phyloP scores from a whole-genome alignment of 2,113 vertebrate genomes.

The Chaetodon auriga region DNA sequence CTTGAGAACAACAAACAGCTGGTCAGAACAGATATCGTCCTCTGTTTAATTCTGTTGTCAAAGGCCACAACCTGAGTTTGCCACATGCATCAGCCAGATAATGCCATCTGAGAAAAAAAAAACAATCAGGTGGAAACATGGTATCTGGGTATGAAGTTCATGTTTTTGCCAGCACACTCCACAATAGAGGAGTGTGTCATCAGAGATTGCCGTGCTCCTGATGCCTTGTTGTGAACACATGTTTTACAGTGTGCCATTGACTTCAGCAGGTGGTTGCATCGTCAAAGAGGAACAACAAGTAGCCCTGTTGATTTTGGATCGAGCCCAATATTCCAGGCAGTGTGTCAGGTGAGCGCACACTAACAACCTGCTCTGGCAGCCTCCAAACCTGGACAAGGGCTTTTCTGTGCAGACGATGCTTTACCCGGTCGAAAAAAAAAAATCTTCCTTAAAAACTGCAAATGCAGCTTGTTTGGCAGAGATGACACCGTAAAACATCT shows the following conservation, averaged over 20 bases:
- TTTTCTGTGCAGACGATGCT: constrained; percentile 14
- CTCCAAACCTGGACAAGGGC: constrained; percentile 18
- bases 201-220: neutral
- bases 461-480: constrained; percentile 3
- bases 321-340: constrained; percentile 38
- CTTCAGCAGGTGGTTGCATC: neutral
- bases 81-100: constrained; percentile 6
- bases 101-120: neutral
- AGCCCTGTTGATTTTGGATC: constrained; percentile 43
- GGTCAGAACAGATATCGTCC: neutral
- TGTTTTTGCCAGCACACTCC: neutral
- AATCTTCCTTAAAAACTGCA: neutral
- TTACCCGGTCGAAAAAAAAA: constrained; percentile 1
- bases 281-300: constrained; percentile 34
- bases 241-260: neutral
- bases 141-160: neutral
- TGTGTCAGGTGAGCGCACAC: constrained; percentile 21
- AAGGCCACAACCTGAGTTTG: neutral
- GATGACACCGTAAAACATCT: neutral
- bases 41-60: neutral
- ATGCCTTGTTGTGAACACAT: constrained; percentile 7
- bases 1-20: neutral
- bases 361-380: constrained; percentile 47
- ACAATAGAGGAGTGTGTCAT: neutral
- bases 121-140: neutral